Conservation (phyloP, 2,888 invertebrate genomes). For the Lycia hirtaria region DNA sequence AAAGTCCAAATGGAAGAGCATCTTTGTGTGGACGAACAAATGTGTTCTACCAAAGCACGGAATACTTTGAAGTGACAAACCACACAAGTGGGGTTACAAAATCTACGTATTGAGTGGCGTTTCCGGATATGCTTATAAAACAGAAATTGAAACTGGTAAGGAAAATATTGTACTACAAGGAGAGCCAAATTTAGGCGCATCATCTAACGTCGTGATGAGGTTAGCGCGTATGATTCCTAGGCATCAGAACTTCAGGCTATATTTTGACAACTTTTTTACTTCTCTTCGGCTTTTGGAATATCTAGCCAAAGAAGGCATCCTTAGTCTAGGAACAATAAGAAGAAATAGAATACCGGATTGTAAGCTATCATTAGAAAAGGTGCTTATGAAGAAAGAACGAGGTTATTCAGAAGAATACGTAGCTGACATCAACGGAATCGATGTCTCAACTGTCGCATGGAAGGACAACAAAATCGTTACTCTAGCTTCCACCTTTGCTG, state of each 20-base stretch:
- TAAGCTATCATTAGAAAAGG: background rate
- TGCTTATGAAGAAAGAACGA: constrained; percentile 27
- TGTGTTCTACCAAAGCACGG: background rate
- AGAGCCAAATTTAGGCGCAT: background rate
- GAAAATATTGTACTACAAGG: background rate
- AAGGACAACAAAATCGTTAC: constrained; percentile 47
- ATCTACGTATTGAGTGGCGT: background rate
- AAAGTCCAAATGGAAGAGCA: background rate
- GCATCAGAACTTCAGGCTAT: background rate
- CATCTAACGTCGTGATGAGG: background rate
- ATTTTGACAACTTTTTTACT: background rate
- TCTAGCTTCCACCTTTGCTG: constrained; percentile 6
- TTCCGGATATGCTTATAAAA: background rate
- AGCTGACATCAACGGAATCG: constrained; percentile 39
- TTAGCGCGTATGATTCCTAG: background rate
- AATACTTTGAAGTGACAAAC: background rate
- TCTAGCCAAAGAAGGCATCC: background rate
- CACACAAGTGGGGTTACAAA: constrained; percentile 4
- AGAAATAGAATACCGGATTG: background rate
- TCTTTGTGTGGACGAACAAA: constrained; percentile 5
- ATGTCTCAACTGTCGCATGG: constrained; percentile 45
- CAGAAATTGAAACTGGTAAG: background rate
- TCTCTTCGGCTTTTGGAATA: background rate
- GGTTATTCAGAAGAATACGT: constrained; percentile 29
- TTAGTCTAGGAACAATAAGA: background rate